Evolutionary conservation across 1,140 invertebrate genomes (phyloP).

Genomic region (Atopsyche davidsoni): DNA sequence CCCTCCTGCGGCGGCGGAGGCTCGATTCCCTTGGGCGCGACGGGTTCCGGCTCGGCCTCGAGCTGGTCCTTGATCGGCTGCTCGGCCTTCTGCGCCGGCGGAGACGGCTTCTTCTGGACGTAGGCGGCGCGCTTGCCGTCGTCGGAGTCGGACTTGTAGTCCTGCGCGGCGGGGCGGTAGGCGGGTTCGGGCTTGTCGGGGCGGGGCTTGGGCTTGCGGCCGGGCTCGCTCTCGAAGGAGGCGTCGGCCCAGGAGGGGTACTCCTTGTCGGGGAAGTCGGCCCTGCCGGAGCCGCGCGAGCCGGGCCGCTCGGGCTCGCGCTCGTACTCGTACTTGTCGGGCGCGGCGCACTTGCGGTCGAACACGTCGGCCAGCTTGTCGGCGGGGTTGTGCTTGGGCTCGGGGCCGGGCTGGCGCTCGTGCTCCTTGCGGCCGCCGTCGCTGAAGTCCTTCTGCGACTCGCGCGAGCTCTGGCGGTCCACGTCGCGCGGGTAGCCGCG

Average conservation of each 20-base stretch:
- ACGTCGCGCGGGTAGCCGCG: slow-evolving; percentile 39
- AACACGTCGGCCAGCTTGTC: slow-evolving; percentile 46
- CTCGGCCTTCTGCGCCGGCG: slow-evolving; percentile 13
- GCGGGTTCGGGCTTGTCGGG: slow-evolving; percentile 13
- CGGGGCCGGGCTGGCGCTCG: slow-evolving; percentile 38
- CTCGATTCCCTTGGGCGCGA: slow-evolving; percentile 2
- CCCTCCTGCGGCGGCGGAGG: slow-evolving; percentile 27
- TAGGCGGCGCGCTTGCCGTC: slow-evolving; percentile 19
- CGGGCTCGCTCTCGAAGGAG: slow-evolving; percentile 36
- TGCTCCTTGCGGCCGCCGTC: slow-evolving; percentile 39
- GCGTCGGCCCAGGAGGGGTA: slow-evolving; percentile 40
- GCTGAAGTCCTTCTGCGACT: slow-evolving; percentile 40
- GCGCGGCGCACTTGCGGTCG: slow-evolving; percentile 43
- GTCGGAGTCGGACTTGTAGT: slow-evolving; percentile 29
- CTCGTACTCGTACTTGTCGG: slow-evolving; percentile 23
- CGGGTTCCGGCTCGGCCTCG: background rate
- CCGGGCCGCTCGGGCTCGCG: slow-evolving; percentile 46
- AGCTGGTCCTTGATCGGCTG: slow-evolving; percentile 9
- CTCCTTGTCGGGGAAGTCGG: slow-evolving; percentile 17
- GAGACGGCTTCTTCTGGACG: slow-evolving; percentile 11
- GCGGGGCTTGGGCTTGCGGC: too few relatives aligned
- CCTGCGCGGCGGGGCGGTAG: slow-evolving; percentile 16
- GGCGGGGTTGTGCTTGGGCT: slow-evolving; percentile 38
- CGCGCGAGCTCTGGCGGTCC: slow-evolving; percentile 45
- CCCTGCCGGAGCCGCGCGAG: slow-evolving; percentile 46